phyloP scores from a whole-genome alignment of 1,140 invertebrate species.

The Neodiprion pinetum region DNA sequence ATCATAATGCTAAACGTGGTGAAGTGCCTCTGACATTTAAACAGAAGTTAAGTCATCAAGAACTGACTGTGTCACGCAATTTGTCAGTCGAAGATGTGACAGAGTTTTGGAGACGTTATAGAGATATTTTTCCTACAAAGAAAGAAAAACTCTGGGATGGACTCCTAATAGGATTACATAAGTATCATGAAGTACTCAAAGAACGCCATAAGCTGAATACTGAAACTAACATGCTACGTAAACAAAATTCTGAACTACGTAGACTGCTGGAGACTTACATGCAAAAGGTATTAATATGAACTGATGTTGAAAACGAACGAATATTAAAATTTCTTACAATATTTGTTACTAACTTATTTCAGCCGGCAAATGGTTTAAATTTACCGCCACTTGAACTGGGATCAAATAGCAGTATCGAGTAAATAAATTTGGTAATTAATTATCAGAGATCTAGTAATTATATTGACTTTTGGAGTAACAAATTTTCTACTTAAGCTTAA shows the following conservation, averaged over 20 bases:
- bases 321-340: not conserved
- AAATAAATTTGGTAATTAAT: slow-evolving; percentile 8
- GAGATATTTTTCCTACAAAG: slow-evolving; percentile 55
- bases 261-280: slow-evolving; percentile 55
- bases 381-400: slow-evolving; percentile 12
- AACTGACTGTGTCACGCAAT: slow-evolving; percentile 57
- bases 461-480: too few relatives aligned
- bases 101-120: slow-evolving; percentile 62
- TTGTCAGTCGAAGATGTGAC: slow-evolving; percentile 59
- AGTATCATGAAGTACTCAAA: slow-evolving; percentile 64
- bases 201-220: slow-evolving; percentile 60
- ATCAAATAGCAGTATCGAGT: slow-evolving; percentile 23
- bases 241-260: slow-evolving; percentile 64
- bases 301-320: not conserved
- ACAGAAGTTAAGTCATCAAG: slow-evolving; percentile 37
- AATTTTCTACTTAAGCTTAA: too few relatives aligned
- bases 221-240: slow-evolving; percentile 59
- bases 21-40: slow-evolving; percentile 29
- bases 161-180: slow-evolving; percentile 61
- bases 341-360: slow-evolving; percentile 18
- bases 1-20: slow-evolving; percentile 50
- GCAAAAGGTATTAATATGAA: slow-evolving; percentile 32
- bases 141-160: slow-evolving; percentile 65
- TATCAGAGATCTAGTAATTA: too few relatives aligned
- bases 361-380: slow-evolving; percentile 16